Percentiles rank a stretch among this genome's conserved stretches.
phyloP scores from a whole-genome alignment of 2,797 vertebrate species.

The Cyprinodon diabolis region DNA sequence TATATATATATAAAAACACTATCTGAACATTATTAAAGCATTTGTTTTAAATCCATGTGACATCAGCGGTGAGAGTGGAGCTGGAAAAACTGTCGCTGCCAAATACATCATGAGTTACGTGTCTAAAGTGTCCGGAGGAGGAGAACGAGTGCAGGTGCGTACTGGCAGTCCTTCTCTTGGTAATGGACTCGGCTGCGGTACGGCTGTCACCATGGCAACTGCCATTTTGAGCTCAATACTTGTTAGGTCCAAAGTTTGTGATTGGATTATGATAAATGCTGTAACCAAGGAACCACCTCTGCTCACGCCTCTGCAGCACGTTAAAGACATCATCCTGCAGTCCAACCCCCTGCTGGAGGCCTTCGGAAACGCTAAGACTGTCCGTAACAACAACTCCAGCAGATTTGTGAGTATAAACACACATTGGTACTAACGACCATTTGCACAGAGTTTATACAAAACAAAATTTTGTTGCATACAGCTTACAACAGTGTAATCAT shows the following conservation, averaged over 20 bases:
- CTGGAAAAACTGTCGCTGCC: constrained; percentile 86
- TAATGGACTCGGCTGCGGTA: background rate
- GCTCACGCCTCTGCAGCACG: constrained; percentile 65
- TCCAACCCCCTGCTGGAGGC: constrained; percentile 88
- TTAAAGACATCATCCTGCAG: constrained; percentile 88
- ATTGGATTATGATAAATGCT: no score
- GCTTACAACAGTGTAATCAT: no score
- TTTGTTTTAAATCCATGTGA: background rate
- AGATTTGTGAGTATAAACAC: constrained; percentile 81
- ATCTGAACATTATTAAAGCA: no score
- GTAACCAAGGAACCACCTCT: background rate
- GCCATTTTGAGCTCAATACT: background rate
- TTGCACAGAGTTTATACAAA: no score
- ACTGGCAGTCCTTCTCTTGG: background rate
- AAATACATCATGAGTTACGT: constrained; percentile 88
- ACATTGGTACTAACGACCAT: rapidly evolving
- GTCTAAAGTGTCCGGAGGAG: constrained; percentile 86
- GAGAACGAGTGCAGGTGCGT: constrained; percentile 82
- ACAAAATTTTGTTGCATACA: no score
- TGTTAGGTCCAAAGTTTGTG: background rate
- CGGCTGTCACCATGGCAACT: constrained; percentile 2
- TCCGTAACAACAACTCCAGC: constrained; percentile 88
- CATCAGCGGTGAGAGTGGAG: constrained; percentile 84
- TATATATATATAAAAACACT: no score
- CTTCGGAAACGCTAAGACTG: constrained; percentile 86